Percentiles rank a stretch among this genome's conserved stretches.
phyloP scores from a whole-genome alignment of 1,140 invertebrate genomes.

The Hyles euphorbiae region DNA sequence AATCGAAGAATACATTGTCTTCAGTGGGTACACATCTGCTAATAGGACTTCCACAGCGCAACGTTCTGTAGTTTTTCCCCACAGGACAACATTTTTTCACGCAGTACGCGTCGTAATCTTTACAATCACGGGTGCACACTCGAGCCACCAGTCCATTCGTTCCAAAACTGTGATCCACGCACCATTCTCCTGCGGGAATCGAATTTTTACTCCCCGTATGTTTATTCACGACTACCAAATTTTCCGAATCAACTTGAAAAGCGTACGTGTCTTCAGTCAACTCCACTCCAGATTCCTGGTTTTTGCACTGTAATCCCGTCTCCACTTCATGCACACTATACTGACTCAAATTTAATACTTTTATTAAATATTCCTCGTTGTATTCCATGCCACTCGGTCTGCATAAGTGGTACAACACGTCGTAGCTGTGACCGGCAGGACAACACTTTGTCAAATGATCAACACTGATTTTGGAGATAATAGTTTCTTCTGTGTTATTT shows the following conservation, averaged over 20 bases:
- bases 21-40: slow-evolving; percentile 48
- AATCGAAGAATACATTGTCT: slow-evolving; percentile 36
- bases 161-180: slow-evolving; percentile 47
- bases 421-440: slow-evolving; percentile 41
- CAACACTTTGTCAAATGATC: slow-evolving; percentile 55
- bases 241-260: slow-evolving; percentile 35
- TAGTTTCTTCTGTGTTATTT: slow-evolving; percentile 26
- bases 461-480: slow-evolving; percentile 27
- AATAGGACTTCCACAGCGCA: slow-evolving; percentile 31
- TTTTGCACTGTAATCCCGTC: slow-evolving; percentile 46
- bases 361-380: slow-evolving; percentile 30
- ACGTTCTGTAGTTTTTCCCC: slow-evolving; percentile 50
- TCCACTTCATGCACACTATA: slow-evolving; percentile 47
- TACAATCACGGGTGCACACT: slow-evolving; percentile 48
- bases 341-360: slow-evolving; percentile 25
- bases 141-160: slow-evolving; percentile 40
- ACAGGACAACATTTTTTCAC: slow-evolving; percentile 67
- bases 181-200: slow-evolving; percentile 53
- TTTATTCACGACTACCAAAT: slow-evolving; percentile 30
- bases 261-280: slow-evolving; percentile 35
- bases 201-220: slow-evolving; percentile 17
- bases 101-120: slow-evolving; percentile 49
- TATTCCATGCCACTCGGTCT: slow-evolving; percentile 21
- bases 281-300: slow-evolving; percentile 47
- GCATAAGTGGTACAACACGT: slow-evolving; percentile 39